Conservation (phyloP, 2,797 vertebrate species). For the Tenualosa ilisha region DNA sequence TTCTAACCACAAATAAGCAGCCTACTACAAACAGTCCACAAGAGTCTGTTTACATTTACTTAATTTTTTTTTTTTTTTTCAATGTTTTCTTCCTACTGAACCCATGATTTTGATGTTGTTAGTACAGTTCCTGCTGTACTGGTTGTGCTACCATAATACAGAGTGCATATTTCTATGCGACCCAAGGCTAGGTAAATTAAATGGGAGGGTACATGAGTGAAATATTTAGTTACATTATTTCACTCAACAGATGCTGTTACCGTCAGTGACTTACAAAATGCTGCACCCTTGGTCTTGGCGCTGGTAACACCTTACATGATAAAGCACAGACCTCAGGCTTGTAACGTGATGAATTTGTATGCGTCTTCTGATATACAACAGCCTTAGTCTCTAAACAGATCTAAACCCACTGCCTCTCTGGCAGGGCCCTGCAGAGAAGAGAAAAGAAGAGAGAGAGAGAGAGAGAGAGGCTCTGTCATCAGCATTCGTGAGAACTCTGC, state of each 20-base stretch:
- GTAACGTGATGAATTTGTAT: neutral
- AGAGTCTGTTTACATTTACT: neutral
- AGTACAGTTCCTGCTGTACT: neutral
- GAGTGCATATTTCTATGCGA: neutral
- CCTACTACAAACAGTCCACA: too few species aligned
- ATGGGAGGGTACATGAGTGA: neutral
- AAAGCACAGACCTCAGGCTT: neutral
- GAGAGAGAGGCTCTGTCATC: neutral
- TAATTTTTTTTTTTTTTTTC: neutral
- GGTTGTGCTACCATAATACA: neutral
- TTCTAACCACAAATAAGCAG: neutral
- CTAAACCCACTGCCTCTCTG: neutral
- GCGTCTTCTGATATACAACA: neutral
- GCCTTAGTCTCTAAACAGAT: neutral
- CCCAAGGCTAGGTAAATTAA: neutral
- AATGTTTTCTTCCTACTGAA: neutral
- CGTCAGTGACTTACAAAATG: neutral
- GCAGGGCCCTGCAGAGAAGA: neutral
- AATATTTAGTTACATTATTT: neutral
- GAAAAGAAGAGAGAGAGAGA: neutral
- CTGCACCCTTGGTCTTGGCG: neutral
- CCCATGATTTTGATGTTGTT: neutral
- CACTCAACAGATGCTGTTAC: neutral
- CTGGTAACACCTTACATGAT: neutral
- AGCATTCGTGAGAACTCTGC: neutral